Evolutionary conservation across 1,140 invertebrate species (phyloP), one percentile per base, ranked within the genome.

Genomic region (Atta colombica): DNA sequence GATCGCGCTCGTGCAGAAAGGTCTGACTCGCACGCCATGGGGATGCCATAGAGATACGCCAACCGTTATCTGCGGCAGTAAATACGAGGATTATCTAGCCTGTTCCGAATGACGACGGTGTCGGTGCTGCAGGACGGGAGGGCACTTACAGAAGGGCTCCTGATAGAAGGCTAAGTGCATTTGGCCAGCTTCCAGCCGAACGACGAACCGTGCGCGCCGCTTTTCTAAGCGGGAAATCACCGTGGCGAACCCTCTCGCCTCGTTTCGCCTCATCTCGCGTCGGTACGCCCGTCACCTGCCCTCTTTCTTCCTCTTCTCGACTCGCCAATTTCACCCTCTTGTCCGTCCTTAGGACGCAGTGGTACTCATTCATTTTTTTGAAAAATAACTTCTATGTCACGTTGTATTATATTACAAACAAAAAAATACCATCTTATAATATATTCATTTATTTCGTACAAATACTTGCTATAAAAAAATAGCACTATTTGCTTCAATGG

Each of bases 121-220:
- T 86, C 55, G 49, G 49, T 53, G 53, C 28, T n/a, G 35, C 45
- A 39, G 39, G 77, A 80, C 66, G 60, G 63, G 77, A 61, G 86
- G 77, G 31, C 39, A 63, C 21, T 86, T 72, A 68, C 28, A 51
- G 89, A 49, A 31, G 35, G 21, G 80, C 55, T 84, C 78, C 88
- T 92, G 94, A 94, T 94, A 93, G 94, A 94, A 93, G 90, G 91
- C 72, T 94, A 93, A 94, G 94, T 94, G 94, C 92, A 93, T 94
- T 94, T 94, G 94, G 94, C 93, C 77, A 90, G 91, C 72, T 92
- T 94, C 94, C 94, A 94, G 85, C 82, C 90, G 81, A 92, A 92
- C 90, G 89, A 92, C 92, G 88, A 93, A 81, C 74, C 84, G 65
- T 61, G 80, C 66, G 82, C 74, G 61, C 74, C 87, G 80, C 85